phyloP scores from a whole-genome alignment of 2,888 invertebrate species.

The Auanema sp. region DNA sequence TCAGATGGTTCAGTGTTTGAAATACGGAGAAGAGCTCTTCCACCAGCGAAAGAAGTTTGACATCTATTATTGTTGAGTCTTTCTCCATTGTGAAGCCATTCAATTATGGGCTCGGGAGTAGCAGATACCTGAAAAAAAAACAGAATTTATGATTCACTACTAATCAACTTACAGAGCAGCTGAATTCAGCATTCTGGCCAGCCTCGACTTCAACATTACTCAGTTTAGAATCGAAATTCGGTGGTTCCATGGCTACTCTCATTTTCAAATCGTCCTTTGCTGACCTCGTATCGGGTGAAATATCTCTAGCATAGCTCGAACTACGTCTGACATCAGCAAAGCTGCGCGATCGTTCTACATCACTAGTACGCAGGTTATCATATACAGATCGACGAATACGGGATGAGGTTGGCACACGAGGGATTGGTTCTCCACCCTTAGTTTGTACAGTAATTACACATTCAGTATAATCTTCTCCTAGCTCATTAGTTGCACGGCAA shows the following conservation, averaged over 20 bases:
- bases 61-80: slow-evolving; percentile 32
- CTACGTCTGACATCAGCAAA: slow-evolving; percentile 40
- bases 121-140: slow-evolving; percentile 46
- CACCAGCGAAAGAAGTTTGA: slow-evolving; percentile 22
- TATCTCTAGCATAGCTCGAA: slow-evolving; percentile 28
- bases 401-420: slow-evolving; percentile 13
- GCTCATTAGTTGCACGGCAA: slow-evolving; percentile 87
- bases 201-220: slow-evolving; percentile 37
- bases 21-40: slow-evolving; percentile 40
- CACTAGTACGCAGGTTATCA: slow-evolving; percentile 15
- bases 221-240: slow-evolving; percentile 44
- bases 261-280: slow-evolving; percentile 42
- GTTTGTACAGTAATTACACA: slow-evolving; percentile 93
- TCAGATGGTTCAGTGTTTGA: slow-evolving; percentile 68
- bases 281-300: slow-evolving; percentile 34
- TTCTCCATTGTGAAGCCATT: slow-evolving; percentile 63
- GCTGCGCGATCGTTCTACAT: slow-evolving; percentile 31
- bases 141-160: not conserved
- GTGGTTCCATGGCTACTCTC: slow-evolving; percentile 35
- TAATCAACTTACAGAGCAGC: slow-evolving; percentile 29
- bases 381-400: slow-evolving; percentile 21
- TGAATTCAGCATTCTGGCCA: slow-evolving; percentile 45
- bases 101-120: slow-evolving; percentile 63
- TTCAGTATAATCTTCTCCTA: slow-evolving; percentile 91
- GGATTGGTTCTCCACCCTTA: slow-evolving; percentile 65